phyloP scores from a whole-genome alignment of 2,113 vertebrate genomes.

The Sitta europaea region DNA sequence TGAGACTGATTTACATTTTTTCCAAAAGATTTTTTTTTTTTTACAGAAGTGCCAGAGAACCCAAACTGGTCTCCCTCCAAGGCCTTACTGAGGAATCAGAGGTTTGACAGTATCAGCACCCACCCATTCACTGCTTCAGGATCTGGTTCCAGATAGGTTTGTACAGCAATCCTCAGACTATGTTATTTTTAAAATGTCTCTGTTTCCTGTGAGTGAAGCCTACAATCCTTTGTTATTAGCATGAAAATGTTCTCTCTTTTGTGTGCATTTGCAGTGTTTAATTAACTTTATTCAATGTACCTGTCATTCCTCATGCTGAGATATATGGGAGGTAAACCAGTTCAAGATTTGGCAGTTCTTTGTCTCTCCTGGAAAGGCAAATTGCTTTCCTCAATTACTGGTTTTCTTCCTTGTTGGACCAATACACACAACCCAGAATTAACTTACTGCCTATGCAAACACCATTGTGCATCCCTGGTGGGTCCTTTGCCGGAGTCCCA shows the following conservation, averaged over 20 bases:
- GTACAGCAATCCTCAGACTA: background rate
- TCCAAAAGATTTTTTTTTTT: background rate
- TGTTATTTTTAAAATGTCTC: background rate
- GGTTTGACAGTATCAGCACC: background rate
- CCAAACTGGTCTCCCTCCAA: background rate
- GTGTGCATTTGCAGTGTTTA: conserved; percentile 47
- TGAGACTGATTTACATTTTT: background rate
- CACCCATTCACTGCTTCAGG: background rate
- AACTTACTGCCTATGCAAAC: conserved; percentile 22
- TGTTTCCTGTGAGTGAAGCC: background rate
- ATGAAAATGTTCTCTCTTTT: background rate
- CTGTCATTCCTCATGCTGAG: conserved; percentile 29
- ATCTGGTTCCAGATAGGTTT: background rate
- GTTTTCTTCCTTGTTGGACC: background rate
- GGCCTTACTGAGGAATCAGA: background rate
- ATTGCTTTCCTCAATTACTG: conserved; percentile 40
- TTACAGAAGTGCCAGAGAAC: background rate
- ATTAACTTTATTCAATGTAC: conserved; percentile 51
- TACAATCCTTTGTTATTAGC: background rate
- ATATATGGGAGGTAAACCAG: conserved; percentile 51
- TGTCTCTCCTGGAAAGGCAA: conserved; percentile 52
- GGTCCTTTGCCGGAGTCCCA: background rate
- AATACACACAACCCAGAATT: conserved; percentile 1
- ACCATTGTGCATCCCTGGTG: background rate
- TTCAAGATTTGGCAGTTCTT: conserved; percentile 29